Base-by-base conservation (phyloP, 2,888 invertebrate species). In the Cataglyphis altisquamis region DNA sequence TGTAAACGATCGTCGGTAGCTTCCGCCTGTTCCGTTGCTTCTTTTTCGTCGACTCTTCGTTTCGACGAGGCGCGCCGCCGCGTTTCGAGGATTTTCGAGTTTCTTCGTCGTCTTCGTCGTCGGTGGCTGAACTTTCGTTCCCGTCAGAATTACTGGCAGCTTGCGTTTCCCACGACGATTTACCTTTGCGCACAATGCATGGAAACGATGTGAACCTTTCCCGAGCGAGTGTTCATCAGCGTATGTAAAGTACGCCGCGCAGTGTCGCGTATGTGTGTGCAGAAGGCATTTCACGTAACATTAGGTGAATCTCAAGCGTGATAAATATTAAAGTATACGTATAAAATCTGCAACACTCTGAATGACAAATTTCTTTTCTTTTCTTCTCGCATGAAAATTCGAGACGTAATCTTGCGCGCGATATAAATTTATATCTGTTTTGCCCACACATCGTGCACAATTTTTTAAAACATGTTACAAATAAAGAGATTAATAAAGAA, bases 121-220 rank as follows among this genome's bases (percentile, higher is more conserved):
- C 68, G 77, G 60, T 80, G 78, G 78, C 72, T 80, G 88, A 90
- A 85, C 90, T 87, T 78, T 87, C 86, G 77, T 91, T 87, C 86
- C 86, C 85, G 74, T 93, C 92, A 64, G 92, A 92, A 88, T 91
- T 90, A 83, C 92, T 92, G 25, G 62, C 91, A 73, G 94, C 93
- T 68, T 87, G 91, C 57, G 91, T 92, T 90, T 94, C 93, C 93
- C 93, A 93, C 74, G 93, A 92, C 62, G 93, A 92, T 91, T 94
- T 94, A 48, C 89, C 91, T 90, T 88, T 86, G 87, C 83, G 81
- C 86, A 84, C 84, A 85, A 86, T 87, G 87, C 88, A 83, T 52
- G 70, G 83, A 84, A 89, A 86, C 86, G 70, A 83, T 88, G 81
- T 82, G 87, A 90, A 87, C 66, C 83, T 81, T 86, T 84, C 55